A percentile compares a stretch with the other conserved stretches of the same genome.
These are phyloP conservation scores for Protosalanx chinensis DNA, from an alignment of 2,797 vertebrate species.

Conservation along the genomic window DNA sequence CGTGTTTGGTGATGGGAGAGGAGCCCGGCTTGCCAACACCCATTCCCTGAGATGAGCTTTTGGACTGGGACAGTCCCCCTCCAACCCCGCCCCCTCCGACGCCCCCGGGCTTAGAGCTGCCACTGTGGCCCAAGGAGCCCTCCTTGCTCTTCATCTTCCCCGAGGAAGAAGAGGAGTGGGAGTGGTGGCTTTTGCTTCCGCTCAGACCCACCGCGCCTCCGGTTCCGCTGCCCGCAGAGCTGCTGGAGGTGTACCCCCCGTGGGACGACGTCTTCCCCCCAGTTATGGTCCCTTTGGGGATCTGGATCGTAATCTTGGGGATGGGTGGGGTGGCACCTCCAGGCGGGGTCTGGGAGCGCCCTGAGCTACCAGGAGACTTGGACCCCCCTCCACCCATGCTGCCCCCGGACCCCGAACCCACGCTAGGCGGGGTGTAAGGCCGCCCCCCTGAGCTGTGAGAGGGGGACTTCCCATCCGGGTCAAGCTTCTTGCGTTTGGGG, in stretches of 20 bases:
- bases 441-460: slow-evolving; percentile 90
- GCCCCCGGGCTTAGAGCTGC: slow-evolving; percentile 83
- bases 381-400: slow-evolving; percentile 90
- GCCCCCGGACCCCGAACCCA: slow-evolving; percentile 80
- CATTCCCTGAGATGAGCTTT: slow-evolving; percentile 88
- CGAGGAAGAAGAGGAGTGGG: slow-evolving; percentile 91
- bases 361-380: slow-evolving; percentile 94
- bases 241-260: slow-evolving; percentile 87
- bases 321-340: slow-evolving; percentile 94
- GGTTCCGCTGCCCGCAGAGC: slow-evolving; percentile 74
- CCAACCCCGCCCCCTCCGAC: slow-evolving; percentile 70
- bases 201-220: slow-evolving; percentile 63
- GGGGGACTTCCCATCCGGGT: slow-evolving; percentile 93
- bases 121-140: slow-evolving; percentile 78
- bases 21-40: slow-evolving; percentile 90
- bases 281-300: slow-evolving; percentile 91
- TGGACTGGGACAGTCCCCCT: slow-evolving; percentile 77
- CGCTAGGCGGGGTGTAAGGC: slow-evolving; percentile 93
- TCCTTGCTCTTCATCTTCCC: slow-evolving; percentile 96
- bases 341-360: slow-evolving; percentile 93
- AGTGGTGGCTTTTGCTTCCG: slow-evolving; percentile 94
- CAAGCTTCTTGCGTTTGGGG: slow-evolving; percentile 91
- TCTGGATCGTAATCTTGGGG: slow-evolving; percentile 98
- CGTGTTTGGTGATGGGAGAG: slow-evolving; percentile 94
- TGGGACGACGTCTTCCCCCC: slow-evolving; percentile 93